Evolutionary conservation across 1,140 invertebrate genomes (phyloP), one percentile per base, ranked within the genome.

Genomic region (Lysiphlebus fabarum): DNA sequence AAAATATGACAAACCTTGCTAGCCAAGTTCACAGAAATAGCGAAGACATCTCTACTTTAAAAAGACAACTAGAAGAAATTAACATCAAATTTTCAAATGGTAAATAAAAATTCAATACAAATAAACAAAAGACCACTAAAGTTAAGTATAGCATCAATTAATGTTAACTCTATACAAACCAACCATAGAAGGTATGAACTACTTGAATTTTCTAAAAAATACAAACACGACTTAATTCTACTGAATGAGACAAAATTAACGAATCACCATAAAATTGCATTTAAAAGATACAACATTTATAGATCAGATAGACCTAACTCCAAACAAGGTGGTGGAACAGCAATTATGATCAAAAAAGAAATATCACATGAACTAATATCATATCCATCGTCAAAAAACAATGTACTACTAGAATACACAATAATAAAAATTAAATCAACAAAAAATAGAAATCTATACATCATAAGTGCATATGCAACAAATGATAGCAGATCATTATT

Each of bases 361-460:
- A 40, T 58, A 6, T 1, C 0, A 7, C 40, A 50, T 37, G 17
- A 9, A 5, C 8, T 5, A 6, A 0, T 58, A 33, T 26, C 36
- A 26, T 33, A 1, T 11, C 56, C 56, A 4, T 26, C 5, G 1
- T 58, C 56, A 49, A 7, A 8, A 3, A 58, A 50, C 8, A 58
- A 58, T 11, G 5, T 26, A 42, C 12, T 50, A n/a, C 7, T 58
- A 5, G 47, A 5, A 68, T 77, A 1, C 74, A 77, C 10, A 74
- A 68, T 2, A 82, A 43, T 58, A 41, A 40, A 58, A 47, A 47
- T 77, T 2, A 26, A 26, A 6, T 14, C 6, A 11, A 8, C 6
- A 1, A 34, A 9, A 8, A 45, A 47, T 0, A 45, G 47, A 8
- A 56, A 47, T 11, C 3, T 11, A 4, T 41, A 44, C n/a, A 36